These are phyloP conservation scores for Hydropotes inermis DNA, from an alignment of 2,113 vertebrate genomes.

Conservation along the genomic window DNA sequence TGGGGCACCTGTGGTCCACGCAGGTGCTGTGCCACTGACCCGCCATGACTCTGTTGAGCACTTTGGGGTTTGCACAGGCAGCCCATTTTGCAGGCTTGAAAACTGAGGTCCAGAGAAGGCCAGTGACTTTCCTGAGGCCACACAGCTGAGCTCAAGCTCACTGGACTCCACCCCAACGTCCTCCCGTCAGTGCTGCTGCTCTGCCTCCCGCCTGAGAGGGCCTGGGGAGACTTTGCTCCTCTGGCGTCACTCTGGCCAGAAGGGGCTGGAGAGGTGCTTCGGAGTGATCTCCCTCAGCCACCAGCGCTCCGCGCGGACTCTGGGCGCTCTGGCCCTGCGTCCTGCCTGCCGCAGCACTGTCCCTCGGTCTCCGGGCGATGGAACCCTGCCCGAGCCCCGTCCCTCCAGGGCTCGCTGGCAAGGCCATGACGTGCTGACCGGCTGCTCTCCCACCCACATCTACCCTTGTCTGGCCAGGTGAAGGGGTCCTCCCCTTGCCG, in stretches of 20 bases:
- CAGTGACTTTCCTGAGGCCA: too few species aligned
- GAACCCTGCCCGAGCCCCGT: accelerated
- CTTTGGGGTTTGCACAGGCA: not conserved
- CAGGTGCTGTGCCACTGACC: accelerated
- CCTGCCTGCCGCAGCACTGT: accelerated
- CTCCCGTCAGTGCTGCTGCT: accelerated
- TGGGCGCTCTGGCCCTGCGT: accelerated
- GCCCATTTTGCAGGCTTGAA: not conserved
- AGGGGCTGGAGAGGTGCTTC: not conserved
- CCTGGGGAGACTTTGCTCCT: not conserved
- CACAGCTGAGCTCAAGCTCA: too few species aligned
- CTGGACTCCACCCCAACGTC: accelerated
- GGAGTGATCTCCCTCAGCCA: not conserved
- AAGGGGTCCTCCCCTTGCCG: not conserved
- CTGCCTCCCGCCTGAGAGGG: not conserved
- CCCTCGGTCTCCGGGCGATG: accelerated
- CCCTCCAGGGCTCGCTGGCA: not conserved
- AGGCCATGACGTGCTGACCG: accelerated
- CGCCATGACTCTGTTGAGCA: accelerated
- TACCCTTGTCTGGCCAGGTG: not conserved
- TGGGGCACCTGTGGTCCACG: accelerated
- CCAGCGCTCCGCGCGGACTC: not conserved
- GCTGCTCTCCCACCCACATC: not conserved
- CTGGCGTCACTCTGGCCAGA: not conserved
- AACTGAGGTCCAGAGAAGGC: not conserved